Conservation (phyloP, 2,888 invertebrate genomes). For the Microctonus aethiopoides region DNA sequence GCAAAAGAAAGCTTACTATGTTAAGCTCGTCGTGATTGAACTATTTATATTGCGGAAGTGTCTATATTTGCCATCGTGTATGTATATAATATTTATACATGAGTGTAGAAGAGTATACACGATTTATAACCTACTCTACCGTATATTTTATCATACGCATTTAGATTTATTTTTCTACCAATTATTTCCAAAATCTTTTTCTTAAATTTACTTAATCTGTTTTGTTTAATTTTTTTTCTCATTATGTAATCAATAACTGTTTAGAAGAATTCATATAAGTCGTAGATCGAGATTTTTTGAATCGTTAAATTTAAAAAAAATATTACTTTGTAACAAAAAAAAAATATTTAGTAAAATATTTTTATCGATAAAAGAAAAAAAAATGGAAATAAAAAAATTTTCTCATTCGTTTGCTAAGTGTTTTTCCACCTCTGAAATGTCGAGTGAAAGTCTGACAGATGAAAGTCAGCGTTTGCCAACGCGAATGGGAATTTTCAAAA, state of each 20-base stretch:
- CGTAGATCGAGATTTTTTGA: too few species aligned
- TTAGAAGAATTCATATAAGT: too few species aligned
- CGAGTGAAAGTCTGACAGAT: conserved; percentile 30
- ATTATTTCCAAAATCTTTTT: too few species aligned
- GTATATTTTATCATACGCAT: too few species aligned
- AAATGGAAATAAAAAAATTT: conserved; percentile 12
- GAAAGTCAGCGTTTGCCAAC: conserved; percentile 33
- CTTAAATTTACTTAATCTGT: too few species aligned
- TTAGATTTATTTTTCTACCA: too few species aligned
- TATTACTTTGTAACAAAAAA: too few species aligned
- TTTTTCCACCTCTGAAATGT: conserved; percentile 9
- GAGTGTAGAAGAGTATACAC: background rate
- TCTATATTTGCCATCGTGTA: conserved; percentile 40
- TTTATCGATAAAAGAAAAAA: background rate
- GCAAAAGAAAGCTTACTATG: conserved; percentile 45
- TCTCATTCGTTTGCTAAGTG: conserved; percentile 27
- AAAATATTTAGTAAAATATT: too few species aligned
- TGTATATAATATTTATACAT: conserved; percentile 27
- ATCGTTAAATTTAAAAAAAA: too few species aligned
- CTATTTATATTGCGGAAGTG: conserved; percentile 53
- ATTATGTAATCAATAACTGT: too few species aligned
- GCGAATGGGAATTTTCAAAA: conserved; percentile 20
- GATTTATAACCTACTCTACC: background rate
- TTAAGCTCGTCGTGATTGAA: conserved; percentile 57
- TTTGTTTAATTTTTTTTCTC: too few species aligned